These are phyloP conservation scores for Neopipo cinnamomea DNA, from an alignment of 2,113 vertebrate species.

Conservation along the genomic window DNA sequence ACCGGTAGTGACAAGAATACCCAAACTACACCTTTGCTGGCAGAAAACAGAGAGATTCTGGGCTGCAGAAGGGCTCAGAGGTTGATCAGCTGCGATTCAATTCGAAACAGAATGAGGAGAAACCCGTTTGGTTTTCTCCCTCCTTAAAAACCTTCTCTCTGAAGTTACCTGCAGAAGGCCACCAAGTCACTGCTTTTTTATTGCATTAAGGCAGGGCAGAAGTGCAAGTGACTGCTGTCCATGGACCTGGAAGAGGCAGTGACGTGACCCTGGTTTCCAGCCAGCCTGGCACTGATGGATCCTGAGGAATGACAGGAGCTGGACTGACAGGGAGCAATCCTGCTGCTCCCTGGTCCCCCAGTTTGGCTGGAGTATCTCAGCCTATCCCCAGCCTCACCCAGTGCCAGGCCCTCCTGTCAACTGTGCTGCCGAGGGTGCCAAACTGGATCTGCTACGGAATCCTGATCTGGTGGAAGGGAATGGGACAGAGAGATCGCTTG, in stretches of 20 bases:
- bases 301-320: background rate
- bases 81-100: background rate
- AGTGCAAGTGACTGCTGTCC: background rate
- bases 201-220: background rate
- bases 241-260: background rate
- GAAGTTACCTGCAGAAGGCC: background rate
- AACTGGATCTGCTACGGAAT: accelerated
- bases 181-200: background rate
- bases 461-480: background rate
- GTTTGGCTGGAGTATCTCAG: background rate
- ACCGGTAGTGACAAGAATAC: background rate
- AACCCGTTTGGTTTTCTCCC: background rate
- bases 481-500: background rate
- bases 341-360: accelerated
- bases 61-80: background rate
- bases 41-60: background rate
- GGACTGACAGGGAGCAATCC: background rate
- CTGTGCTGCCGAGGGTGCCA: background rate
- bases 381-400: background rate
- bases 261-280: background rate
- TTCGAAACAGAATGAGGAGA: background rate
- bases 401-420: background rate
- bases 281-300: background rate
- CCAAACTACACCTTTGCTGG: background rate
- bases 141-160: background rate